Conservation (phyloP, 2,113 vertebrate species). For the Hylia prasina region DNA sequence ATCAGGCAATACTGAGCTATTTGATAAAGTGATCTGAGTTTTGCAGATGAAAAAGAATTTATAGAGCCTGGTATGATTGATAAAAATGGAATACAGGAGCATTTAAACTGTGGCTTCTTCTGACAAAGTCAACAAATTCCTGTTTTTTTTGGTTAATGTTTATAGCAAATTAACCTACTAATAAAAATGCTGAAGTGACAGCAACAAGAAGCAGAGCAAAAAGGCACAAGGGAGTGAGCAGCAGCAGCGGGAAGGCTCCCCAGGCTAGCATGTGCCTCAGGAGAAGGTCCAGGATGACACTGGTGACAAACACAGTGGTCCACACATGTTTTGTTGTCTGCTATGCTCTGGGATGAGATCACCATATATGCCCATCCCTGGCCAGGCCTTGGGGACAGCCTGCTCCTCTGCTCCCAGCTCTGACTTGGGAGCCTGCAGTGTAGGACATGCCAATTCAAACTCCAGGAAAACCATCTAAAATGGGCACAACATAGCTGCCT, state of each 20-base stretch:
- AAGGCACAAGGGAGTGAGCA: background rate
- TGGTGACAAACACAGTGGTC: background rate
- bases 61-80: background rate
- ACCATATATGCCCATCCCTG: rapidly evolving
- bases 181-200: too few relatives aligned
- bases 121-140: background rate
- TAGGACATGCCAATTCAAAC: background rate
- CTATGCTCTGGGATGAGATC: background rate
- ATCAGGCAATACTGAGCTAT: background rate
- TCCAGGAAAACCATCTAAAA: background rate
- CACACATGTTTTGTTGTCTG: too few relatives aligned
- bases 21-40: background rate
- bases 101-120: background rate
- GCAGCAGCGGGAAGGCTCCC: background rate
- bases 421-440: background rate
- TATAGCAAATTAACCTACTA: background rate
- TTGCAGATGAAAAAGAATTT: background rate
- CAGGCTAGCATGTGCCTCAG: background rate
- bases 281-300: background rate
- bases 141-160: background rate
- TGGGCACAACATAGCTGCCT: background rate
- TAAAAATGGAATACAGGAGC: background rate
- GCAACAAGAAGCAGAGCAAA: background rate
- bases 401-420: background rate
- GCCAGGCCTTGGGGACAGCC: background rate